phyloP scores from a whole-genome alignment of 2,888 invertebrate species.

The Pseudococcus longispinus region DNA sequence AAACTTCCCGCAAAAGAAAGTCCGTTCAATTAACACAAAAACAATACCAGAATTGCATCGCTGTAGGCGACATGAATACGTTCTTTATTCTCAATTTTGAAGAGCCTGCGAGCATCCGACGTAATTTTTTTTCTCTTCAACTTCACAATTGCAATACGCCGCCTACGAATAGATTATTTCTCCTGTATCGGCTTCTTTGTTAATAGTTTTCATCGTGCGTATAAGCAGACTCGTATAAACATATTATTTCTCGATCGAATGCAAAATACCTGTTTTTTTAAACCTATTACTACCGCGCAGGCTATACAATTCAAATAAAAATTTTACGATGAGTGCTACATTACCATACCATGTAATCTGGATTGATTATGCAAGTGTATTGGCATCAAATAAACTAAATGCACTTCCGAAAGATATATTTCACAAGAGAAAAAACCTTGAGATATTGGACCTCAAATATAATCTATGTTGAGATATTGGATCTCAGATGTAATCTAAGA shows the following conservation, averaged over 20 bases:
- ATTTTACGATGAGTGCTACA: not conserved
- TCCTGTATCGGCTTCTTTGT: conserved; percentile 46
- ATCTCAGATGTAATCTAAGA: too few species aligned
- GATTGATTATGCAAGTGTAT: too few species aligned
- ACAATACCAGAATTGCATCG: conserved; percentile 37
- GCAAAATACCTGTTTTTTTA: conserved; percentile 2
- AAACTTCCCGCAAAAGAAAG: conserved; percentile 27
- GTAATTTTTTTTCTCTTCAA: conserved; percentile 25
- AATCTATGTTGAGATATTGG: too few species aligned
- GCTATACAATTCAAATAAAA: not conserved
- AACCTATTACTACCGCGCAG: not conserved
- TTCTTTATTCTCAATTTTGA: conserved; percentile 48
- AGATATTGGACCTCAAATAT: too few species aligned
- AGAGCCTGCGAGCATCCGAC: conserved; percentile 32
- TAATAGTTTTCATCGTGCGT: not conserved
- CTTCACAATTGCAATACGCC: conserved; percentile 21
- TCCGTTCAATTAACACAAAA: conserved; percentile 34
- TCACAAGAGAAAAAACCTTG: too few species aligned
- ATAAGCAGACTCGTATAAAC: conserved; percentile 2
- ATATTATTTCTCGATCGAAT: conserved; percentile 12
- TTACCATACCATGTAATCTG: too few species aligned
- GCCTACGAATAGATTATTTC: conserved; percentile 39
- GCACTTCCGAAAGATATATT: too few species aligned
- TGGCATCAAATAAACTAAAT: too few species aligned
- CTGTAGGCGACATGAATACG: not conserved